Conservation (phyloP, 2,888 invertebrate species). For the Hylaea fasciaria region DNA sequence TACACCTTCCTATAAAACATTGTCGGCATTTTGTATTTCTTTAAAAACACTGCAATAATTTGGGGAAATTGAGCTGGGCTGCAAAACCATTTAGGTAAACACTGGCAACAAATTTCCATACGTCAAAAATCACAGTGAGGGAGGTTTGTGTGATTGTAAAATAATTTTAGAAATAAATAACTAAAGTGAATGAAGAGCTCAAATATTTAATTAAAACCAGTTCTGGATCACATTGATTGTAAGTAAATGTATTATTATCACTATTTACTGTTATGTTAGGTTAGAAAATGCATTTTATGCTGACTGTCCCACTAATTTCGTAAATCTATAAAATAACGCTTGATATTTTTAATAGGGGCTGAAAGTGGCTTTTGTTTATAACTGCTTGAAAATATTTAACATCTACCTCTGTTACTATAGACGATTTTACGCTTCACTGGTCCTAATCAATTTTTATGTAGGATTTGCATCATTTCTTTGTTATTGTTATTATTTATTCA, state of each 20-base stretch:
- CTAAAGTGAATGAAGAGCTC: slow-evolving; percentile 9
- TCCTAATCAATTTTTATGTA: slow-evolving; percentile 50
- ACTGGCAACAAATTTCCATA: slow-evolving; percentile 21
- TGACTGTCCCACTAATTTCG: slow-evolving; percentile 69
- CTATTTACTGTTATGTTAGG: slow-evolving; percentile 67
- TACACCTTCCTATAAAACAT: too few species aligned
- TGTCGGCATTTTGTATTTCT: too few species aligned
- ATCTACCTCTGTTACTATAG: slow-evolving; percentile 42
- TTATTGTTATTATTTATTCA: background rate
- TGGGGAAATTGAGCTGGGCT: background rate
- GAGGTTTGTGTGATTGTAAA: slow-evolving; percentile 23
- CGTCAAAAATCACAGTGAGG: slow-evolving; percentile 17
- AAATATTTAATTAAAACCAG: slow-evolving; percentile 6
- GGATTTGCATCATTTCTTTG: slow-evolving; percentile 1
- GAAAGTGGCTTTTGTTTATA: slow-evolving; percentile 74
- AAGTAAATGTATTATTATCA: slow-evolving; percentile 59
- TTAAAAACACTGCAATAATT: too few species aligned
- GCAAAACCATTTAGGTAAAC: background rate
- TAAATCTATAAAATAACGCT: slow-evolving; percentile 66
- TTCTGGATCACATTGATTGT: slow-evolving; percentile 51
- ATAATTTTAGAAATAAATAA: slow-evolving; percentile 20
- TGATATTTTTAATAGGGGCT: slow-evolving; percentile 75
- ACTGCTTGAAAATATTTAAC: slow-evolving; percentile 49
- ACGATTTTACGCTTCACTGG: slow-evolving; percentile 49
- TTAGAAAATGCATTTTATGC: slow-evolving; percentile 79